Conservation (phyloP, 2,888 invertebrate species). For the Phragmatobia fuliginosa region DNA sequence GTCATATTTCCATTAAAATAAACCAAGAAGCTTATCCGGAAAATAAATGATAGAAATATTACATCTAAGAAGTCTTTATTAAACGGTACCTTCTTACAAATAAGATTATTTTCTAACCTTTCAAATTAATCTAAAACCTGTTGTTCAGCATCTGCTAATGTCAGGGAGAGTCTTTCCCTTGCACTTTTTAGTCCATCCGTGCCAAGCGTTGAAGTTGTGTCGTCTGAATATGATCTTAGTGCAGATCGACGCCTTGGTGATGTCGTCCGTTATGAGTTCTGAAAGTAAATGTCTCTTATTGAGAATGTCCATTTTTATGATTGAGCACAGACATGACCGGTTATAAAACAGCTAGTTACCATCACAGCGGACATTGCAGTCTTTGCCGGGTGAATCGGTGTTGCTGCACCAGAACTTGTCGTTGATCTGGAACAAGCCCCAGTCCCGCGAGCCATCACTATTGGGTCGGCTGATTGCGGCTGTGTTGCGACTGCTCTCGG, state of each 20-base stretch:
- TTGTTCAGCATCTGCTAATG: conserved; percentile 54
- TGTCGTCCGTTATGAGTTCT: conserved; percentile 68
- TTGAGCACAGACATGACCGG: background rate
- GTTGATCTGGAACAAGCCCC: conserved; percentile 69
- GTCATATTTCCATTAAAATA: no score
- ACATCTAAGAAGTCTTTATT: background rate
- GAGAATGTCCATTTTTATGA: background rate
- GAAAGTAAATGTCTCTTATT: conserved; percentile 27
- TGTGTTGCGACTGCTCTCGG: conserved; percentile 79
- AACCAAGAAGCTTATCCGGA: no score
- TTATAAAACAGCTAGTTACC: conserved; percentile 30
- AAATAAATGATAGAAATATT: background rate
- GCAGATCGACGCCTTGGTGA: conserved; percentile 67
- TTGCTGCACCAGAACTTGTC: conserved; percentile 75
- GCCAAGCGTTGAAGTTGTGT: conserved; percentile 64
- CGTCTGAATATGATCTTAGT: conserved; percentile 67
- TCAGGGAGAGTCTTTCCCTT: conserved; percentile 57
- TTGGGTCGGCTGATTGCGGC: conserved; percentile 72
- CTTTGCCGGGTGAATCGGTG: conserved; percentile 63
- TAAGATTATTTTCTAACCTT: background rate
- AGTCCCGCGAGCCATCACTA: conserved; percentile 78
- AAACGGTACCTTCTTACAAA: background rate
- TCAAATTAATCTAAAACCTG: background rate
- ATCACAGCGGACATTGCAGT: conserved; percentile 70
- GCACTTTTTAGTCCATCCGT: conserved; percentile 66